Conservation (phyloP, 2,797 vertebrate species). For the Eleutherodactylus coqui region DNA sequence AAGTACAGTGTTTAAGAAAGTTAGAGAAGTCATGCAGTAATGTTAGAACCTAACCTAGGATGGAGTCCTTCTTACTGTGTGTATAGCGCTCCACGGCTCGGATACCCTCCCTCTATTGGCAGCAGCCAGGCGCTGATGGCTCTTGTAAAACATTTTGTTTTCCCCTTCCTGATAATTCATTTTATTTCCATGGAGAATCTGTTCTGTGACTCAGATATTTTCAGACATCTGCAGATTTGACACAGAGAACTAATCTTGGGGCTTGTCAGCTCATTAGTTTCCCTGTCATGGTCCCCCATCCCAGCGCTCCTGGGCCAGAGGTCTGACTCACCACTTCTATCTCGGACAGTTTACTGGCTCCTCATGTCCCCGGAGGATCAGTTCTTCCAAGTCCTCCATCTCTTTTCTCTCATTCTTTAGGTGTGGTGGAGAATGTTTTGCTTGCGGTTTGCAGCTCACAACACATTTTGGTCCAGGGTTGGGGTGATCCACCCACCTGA, state of each 20-base stretch:
- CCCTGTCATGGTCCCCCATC: conserved; percentile 33
- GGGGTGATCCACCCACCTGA: background rate
- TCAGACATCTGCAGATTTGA: conserved; percentile 56
- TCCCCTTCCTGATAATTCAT: background rate
- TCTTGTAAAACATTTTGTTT: conserved; percentile 18
- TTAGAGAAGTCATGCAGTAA: too few species aligned
- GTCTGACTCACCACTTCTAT: conserved; percentile 40
- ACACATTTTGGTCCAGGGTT: background rate
- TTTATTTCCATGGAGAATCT: conserved; percentile 44
- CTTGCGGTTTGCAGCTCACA: background rate
- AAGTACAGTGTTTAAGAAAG: too few species aligned
- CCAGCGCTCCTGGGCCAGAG: conserved; percentile 18
- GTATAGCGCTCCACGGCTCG: background rate
- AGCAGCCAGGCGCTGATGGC: background rate
- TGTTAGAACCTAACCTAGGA: background rate
- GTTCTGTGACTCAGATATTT: conserved; percentile 55
- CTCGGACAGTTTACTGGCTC: too few species aligned
- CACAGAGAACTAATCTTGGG: conserved; percentile 14
- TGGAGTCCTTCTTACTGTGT: background rate
- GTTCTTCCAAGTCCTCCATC: background rate
- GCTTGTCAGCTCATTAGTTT: background rate
- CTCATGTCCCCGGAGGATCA: background rate
- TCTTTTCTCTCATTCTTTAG: background rate
- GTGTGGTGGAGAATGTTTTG: conserved; percentile 28
- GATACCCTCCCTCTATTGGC: background rate